Evolutionary conservation across 2,113 vertebrate genomes (phyloP).

Genomic region (Panthera tigris): DNA sequence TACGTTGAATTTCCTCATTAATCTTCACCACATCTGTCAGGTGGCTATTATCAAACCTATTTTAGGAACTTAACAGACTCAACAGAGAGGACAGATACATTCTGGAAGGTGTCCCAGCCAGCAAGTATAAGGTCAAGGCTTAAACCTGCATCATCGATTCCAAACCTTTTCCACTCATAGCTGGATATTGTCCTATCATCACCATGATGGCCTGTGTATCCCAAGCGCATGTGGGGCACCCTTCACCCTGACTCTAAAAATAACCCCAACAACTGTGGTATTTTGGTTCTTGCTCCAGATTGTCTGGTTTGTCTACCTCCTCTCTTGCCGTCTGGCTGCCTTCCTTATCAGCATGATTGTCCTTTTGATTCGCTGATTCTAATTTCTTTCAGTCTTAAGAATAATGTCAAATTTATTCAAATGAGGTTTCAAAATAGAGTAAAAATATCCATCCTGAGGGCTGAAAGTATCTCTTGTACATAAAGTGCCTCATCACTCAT

Average conservation of each 20-base stretch:
- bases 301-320: neutral
- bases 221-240: rapidly evolving
- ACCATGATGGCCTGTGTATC: rapidly evolving
- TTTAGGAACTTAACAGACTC: neutral
- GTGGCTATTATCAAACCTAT: neutral
- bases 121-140: neutral
- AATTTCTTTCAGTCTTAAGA: neutral
- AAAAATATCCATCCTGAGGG: neutral
- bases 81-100: neutral
- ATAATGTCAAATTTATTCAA: neutral
- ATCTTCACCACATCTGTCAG: neutral
- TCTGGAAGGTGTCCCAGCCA: neutral
- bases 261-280: neutral
- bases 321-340: neutral
- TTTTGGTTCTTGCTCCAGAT: neutral
- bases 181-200: rapidly evolving
- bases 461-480: neutral
- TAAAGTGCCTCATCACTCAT: neutral
- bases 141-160: neutral
- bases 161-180: neutral
- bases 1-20: neutral
- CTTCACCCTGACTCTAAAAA: neutral
- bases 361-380: neutral
- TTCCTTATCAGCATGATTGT: neutral
- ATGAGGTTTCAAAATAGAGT: neutral